phyloP scores from a whole-genome alignment of 2,113 vertebrate species.

The Dendropsophus ebraccatus region DNA sequence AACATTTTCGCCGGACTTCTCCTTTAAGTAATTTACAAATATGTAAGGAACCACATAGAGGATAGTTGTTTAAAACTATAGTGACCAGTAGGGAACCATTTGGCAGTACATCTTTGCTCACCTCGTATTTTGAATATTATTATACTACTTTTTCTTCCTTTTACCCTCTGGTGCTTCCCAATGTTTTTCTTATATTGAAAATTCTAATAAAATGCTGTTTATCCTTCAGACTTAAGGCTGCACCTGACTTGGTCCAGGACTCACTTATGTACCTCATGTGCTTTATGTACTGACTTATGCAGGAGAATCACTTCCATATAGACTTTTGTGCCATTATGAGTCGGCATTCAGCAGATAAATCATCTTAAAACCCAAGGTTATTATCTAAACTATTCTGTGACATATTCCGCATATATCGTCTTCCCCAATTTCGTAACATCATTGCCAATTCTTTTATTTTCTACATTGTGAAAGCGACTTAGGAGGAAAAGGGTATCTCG shows the following conservation, averaged over 20 bases:
- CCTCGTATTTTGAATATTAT: too few relatives aligned
- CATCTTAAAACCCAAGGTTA: neutral
- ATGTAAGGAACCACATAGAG: too few relatives aligned
- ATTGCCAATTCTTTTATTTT: slow-evolving; percentile 14
- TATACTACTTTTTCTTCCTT: too few relatives aligned
- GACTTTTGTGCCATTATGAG: neutral
- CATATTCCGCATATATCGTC: neutral
- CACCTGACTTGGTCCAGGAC: neutral
- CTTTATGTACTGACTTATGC: neutral
- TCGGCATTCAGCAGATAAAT: neutral
- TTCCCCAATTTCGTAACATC: neutral
- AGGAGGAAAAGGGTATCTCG: slow-evolving; percentile 1
- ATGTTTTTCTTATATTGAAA: neutral
- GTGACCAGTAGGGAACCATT: too few relatives aligned
- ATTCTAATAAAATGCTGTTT: neutral
- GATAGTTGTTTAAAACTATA: too few relatives aligned
- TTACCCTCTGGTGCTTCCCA: neutral
- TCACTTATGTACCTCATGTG: neutral
- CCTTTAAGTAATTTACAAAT: too few relatives aligned
- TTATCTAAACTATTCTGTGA: neutral
- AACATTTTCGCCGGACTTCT: too few relatives aligned
- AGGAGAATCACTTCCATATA: neutral
- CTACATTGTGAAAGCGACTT: neutral
- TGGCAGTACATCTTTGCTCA: too few relatives aligned
- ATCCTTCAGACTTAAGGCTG: neutral